Evolutionary conservation across 2,888 invertebrate species (phyloP).

Genomic region (Andrena trimmerana): DNA sequence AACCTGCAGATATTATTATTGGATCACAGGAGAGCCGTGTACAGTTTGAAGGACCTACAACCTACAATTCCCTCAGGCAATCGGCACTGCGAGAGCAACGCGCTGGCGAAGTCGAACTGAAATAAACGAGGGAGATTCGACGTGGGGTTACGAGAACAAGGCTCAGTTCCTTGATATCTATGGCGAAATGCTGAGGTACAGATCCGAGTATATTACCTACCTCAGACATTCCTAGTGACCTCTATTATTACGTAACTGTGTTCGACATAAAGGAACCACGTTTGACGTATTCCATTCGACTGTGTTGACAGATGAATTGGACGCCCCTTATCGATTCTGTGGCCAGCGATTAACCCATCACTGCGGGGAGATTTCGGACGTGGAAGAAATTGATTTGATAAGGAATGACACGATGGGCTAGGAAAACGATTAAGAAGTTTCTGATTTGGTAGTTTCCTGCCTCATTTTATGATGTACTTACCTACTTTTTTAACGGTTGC

Average conservation of each 20-base stretch:
- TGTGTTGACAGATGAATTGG: background rate
- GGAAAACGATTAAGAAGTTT: too few relatives aligned
- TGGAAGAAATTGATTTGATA: background rate
- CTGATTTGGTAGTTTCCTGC: too few relatives aligned
- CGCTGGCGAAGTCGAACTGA: conserved; percentile 67
- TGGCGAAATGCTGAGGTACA: conserved; percentile 50
- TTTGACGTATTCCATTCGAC: background rate
- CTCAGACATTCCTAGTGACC: conserved; percentile 61
- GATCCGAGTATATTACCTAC: conserved; percentile 13
- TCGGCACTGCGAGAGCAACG: conserved; percentile 31
- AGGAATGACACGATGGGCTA: background rate
- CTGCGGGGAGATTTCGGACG: background rate
- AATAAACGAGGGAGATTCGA: conserved; percentile 69
- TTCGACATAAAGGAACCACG: conserved; percentile 3
- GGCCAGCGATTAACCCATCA: background rate
- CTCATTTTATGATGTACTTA: too few relatives aligned
- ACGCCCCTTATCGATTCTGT: background rate
- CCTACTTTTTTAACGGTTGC: too few relatives aligned
- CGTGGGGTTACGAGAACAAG: conserved; percentile 59
- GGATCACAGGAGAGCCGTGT: conserved; percentile 48
- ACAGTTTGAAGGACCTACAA: conserved; percentile 57
- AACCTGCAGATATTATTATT: conserved; percentile 58
- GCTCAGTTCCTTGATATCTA: conserved; percentile 55
- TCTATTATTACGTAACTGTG: conserved; percentile 60
- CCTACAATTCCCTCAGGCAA: conserved; percentile 61